Percentiles rank a stretch among this genome's conserved stretches.
phyloP scores from a whole-genome alignment of 2,888 invertebrate species.

The Bibio marci region DNA sequence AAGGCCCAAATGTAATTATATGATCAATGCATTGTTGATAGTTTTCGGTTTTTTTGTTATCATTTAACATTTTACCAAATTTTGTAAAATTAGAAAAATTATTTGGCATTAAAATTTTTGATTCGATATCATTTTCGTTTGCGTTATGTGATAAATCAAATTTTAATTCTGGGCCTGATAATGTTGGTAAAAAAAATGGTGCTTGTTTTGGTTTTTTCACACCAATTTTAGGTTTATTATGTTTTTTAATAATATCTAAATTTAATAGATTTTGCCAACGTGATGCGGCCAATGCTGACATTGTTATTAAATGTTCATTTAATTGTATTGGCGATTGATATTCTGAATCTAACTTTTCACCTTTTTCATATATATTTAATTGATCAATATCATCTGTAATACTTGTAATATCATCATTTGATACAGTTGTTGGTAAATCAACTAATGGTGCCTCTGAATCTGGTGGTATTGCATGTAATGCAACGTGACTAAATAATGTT shows the following conservation, averaged over 20 bases:
- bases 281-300: slow-evolving; percentile 70
- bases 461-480: slow-evolving; percentile 51
- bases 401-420: slow-evolving; percentile 15
- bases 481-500: slow-evolving; percentile 64
- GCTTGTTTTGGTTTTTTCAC: slow-evolving; percentile 71
- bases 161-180: slow-evolving; percentile 62
- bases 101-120: slow-evolving; percentile 38
- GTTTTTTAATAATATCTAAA: slow-evolving; percentile 66
- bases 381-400: slow-evolving; percentile 13
- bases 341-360: slow-evolving; percentile 20
- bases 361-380: slow-evolving; percentile 15
- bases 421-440: slow-evolving; percentile 29
- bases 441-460: slow-evolving; percentile 34
- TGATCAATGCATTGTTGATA: slow-evolving; percentile 39
- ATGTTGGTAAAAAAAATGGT: slow-evolving; percentile 90
- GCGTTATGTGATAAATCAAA: slow-evolving; percentile 41
- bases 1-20: slow-evolving; percentile 47
- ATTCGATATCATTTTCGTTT: slow-evolving; percentile 24
- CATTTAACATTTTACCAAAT: slow-evolving; percentile 45
- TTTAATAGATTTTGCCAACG: slow-evolving; percentile 85
- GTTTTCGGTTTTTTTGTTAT: slow-evolving; percentile 17
- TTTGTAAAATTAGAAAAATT: slow-evolving; percentile 46
- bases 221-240: slow-evolving; percentile 79
- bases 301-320: slow-evolving; percentile 54
- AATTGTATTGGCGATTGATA: slow-evolving; percentile 26